Evolutionary conservation across 2,888 invertebrate genomes (phyloP), one percentile per base, ranked within the genome.

Genomic region (Chloroclysta siterata): DNA sequence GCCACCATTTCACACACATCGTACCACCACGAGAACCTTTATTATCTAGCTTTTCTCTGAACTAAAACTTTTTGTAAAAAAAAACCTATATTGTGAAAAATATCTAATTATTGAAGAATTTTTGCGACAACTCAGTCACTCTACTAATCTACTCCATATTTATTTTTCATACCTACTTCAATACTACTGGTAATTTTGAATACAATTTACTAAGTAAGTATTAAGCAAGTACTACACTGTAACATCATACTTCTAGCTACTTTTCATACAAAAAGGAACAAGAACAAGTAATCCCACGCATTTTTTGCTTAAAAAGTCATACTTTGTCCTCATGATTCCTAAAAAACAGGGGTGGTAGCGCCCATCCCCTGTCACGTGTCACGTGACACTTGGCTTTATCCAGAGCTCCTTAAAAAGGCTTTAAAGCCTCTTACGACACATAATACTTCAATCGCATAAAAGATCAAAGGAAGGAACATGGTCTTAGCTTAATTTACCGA

Each of bases 341-440:
- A 64, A 67, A 64, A 65, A 57, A 56, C 46, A 52, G 46, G 68
- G 69, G 72, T 72, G 66, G 69, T 69, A 72, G 70, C 72, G 65
- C 73, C 74, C 73, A 72, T 66, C 74, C 75, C 72, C 66, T 73
- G 77, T 76, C 78, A 76, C 68, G 69, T 74, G 80, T 78, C 79
- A 84, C 71, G 76, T 72, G 85, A 84, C 81, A 83, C 81, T 81
- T 70, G 70, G 70, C 72, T 75, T 80, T 76, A 78, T 75, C 69
- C 65, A 65, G 63, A 70, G 74, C 72, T 75, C 73, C 76, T 73
- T 79, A 81, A 81, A 81, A 39, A 52, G 78, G 81, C 77, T 81
- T 79, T 42, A 83, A 81, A 71, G 33, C 78, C 78, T 81, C 79
- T 81, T 77, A 82, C 69, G 83, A 81, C 79, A 84, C 81, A 80